phyloP scores from a whole-genome alignment of 2,797 vertebrate species.

The Novumbra hubbsi region DNA sequence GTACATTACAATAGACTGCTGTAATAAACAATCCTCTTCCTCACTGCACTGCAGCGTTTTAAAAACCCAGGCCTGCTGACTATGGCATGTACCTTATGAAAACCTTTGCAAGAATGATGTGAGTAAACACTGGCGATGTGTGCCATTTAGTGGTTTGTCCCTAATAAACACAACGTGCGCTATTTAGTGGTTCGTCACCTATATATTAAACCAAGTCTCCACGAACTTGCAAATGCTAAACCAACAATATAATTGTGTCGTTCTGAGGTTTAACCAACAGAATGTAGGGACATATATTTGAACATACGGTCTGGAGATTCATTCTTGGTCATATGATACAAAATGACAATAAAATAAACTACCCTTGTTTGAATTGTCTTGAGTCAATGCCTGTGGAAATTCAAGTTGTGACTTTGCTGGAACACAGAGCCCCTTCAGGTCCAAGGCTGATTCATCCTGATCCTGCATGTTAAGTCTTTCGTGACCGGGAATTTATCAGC shows the following conservation, averaged over 20 bases:
- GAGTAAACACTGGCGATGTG: no score
- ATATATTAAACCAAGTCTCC: no score
- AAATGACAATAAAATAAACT: conserved; percentile 32
- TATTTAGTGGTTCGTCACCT: no score
- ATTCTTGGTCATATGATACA: conserved; percentile 21
- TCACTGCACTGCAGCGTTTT: no score
- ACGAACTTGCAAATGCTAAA: neutral
- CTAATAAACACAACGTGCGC: no score
- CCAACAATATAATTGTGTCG: neutral
- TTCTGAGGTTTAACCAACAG: conserved; percentile 22
- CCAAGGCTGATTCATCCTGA: conserved; percentile 60
- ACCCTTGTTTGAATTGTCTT: conserved; percentile 50
- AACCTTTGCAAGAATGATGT: no score
- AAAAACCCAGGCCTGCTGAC: no score
- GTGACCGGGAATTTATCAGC: conserved; percentile 38
- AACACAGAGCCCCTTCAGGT: conserved; percentile 40
- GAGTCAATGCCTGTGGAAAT: conserved; percentile 37
- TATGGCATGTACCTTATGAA: no score
- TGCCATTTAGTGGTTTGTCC: no score
- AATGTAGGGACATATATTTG: neutral
- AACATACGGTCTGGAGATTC: conserved; percentile 23
- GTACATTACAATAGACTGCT: no score
- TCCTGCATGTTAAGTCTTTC: conserved; percentile 50
- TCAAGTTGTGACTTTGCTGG: conserved; percentile 22
- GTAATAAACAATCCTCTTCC: no score